Evolutionary conservation across 2,888 invertebrate species (phyloP), one percentile per base, ranked within the genome.

Genomic region (Oxycera nigricornis): DNA sequence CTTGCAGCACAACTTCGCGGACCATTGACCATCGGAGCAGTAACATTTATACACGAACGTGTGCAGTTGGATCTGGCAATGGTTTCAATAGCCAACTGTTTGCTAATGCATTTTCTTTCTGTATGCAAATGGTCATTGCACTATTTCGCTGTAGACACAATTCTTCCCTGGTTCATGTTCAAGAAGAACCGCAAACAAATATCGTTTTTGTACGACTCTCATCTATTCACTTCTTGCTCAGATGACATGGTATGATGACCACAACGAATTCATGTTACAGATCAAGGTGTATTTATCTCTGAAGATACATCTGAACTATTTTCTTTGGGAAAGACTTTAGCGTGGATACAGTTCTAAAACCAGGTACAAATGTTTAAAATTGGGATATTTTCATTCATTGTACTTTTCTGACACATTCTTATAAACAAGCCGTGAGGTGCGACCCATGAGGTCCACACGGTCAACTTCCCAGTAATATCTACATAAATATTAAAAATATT

Each of bases 1-100:
- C 30, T 22, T 20, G 24, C 55, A 55, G 59, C 26, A 30, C 59
- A 11, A 28, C 30, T 59, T 59, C 30, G 6, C n/a, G 59, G 59
- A 59, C 59, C 59, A 59, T 59, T 59, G 59, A 59, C 59, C 59
- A 59, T 28, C 24, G 6, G 59, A 59, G 59, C 59, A 30, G 59
- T 30, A 59, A 59, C 59, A 17, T 59, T 59, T 59, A 30, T 20
- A 9, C 55, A 6, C 22, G 7, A 14, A 11, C 28, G 14, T 14
- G 24, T 30, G 11, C 4, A 30, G 24, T 7, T 22, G 24, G 17
- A 55, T 9, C 9, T 9, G 7, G 24, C 59, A 59, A 59, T 20
- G 59, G 59, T 59, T 59, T 59, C 28, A 28, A 59, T 59, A 59
- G n/a, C 30, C 4, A 59, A 59, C 59, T 22, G 22, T 28, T 59